phyloP scores from a whole-genome alignment of 1,140 invertebrate species.

The Polypedilum pembai region DNA sequence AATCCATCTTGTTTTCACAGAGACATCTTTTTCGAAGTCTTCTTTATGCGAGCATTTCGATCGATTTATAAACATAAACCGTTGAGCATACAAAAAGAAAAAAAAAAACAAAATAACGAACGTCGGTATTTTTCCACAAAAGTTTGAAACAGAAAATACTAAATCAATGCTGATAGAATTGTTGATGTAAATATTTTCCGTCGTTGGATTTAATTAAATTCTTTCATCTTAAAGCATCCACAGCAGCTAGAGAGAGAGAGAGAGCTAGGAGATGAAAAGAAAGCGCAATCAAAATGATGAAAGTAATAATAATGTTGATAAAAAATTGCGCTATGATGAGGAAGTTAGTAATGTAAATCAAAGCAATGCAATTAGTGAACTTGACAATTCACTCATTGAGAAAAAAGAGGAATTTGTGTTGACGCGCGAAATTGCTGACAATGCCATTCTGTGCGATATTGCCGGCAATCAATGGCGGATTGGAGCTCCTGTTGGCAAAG shows the following conservation, averaged over 20 bases:
- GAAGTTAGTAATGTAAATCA: neutral
- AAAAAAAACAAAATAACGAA: neutral
- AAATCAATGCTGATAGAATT: neutral
- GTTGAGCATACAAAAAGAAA: neutral
- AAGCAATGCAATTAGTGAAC: neutral
- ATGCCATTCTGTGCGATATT: conserved; percentile 73
- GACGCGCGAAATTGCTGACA: conserved; percentile 44
- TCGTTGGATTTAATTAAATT: neutral
- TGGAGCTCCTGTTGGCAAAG: conserved; percentile 56
- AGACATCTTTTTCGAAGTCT: neutral
- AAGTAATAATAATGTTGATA: neutral
- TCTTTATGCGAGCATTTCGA: conserved; percentile 9
- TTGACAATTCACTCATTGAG: neutral
- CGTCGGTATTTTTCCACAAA: neutral
- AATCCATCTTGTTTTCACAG: neutral
- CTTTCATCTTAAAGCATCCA: neutral
- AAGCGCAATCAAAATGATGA: conserved; percentile 1
- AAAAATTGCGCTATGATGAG: neutral
- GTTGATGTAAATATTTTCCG: too few relatives aligned
- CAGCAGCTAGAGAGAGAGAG: neutral
- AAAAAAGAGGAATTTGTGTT: conserved; percentile 30
- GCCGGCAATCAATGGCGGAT: conserved; percentile 77
- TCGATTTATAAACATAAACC: conserved; percentile 8
- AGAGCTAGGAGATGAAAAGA: conserved; percentile 9
- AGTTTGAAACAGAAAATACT: neutral